phyloP scores from a whole-genome alignment of 1,140 invertebrate species.

The Aphelinus atriplicis region DNA sequence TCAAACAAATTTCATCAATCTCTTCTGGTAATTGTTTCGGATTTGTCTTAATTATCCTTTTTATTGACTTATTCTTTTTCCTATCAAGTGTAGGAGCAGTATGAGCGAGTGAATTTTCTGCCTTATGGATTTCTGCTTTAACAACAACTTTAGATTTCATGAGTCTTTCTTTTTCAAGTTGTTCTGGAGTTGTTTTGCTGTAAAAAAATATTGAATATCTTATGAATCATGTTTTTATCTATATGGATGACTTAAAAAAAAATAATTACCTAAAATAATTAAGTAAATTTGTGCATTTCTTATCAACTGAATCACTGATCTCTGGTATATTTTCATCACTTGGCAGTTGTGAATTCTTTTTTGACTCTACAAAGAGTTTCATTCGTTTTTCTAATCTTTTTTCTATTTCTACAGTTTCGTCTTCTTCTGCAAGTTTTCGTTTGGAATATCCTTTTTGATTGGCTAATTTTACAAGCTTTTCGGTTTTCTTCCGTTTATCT shows the following conservation, averaged over 20 bases:
- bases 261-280: slow-evolving; percentile 59
- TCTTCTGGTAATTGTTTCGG: slow-evolving; percentile 13
- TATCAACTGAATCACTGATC: slow-evolving; percentile 39
- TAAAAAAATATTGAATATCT: slow-evolving; percentile 25
- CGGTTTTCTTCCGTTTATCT: slow-evolving; percentile 43
- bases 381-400: slow-evolving; percentile 48
- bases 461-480: slow-evolving; percentile 47
- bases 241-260: slow-evolving; percentile 23
- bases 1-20: slow-evolving; percentile 46
- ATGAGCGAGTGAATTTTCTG: slow-evolving; percentile 26
- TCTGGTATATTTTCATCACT: slow-evolving; percentile 32
- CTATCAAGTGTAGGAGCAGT: slow-evolving; percentile 8
- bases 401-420: slow-evolving; percentile 53
- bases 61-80: slow-evolving; percentile 1
- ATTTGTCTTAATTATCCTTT: slow-evolving; percentile 22
- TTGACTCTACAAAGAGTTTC: slow-evolving; percentile 47
- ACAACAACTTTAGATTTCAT: slow-evolving; percentile 48
- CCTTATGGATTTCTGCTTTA: slow-evolving; percentile 53
- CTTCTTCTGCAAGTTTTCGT: slow-evolving; percentile 48
- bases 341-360: slow-evolving; percentile 38
- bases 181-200: slow-evolving; percentile 50
- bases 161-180: slow-evolving; percentile 42
- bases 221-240: not conserved
- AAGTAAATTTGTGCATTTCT: slow-evolving; percentile 49
- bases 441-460: slow-evolving; percentile 54